These are phyloP conservation scores for Scolopax mira DNA, from an alignment of 2,113 vertebrate species.

Conservation along the genomic window DNA sequence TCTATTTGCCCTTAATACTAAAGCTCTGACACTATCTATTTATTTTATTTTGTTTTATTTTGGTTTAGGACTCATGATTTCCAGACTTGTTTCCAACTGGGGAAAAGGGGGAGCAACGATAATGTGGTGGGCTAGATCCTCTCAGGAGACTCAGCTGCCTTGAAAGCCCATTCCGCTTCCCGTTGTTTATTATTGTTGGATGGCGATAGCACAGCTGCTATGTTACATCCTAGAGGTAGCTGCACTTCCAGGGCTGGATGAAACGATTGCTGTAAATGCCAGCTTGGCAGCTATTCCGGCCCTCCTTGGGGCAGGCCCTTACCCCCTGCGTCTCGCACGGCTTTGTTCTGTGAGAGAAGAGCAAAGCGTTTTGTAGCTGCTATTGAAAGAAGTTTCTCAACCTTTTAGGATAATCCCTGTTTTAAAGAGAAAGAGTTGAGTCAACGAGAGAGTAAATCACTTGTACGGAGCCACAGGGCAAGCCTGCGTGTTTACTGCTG, in stretches of 20 bases:
- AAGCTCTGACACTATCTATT: not conserved
- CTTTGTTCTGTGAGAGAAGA: constrained; percentile 31
- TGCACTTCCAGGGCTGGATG: constrained; percentile 22
- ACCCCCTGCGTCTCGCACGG: not conserved
- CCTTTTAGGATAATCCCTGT: constrained; percentile 28
- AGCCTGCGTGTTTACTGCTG: not conserved
- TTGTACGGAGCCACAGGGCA: not conserved
- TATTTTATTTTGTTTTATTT: not conserved
- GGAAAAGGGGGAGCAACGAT: not conserved
- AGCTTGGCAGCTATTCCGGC: constrained; percentile 23
- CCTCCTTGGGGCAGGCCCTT: not conserved
- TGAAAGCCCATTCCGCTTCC: constrained; percentile 24
- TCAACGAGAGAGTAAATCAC: not conserved
- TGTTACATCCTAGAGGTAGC: constrained; percentile 43
- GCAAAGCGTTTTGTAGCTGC: constrained; percentile 26
- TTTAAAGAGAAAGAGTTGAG: constrained; percentile 1
- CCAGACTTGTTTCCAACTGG: constrained; percentile 21
- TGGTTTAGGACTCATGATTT: not conserved
- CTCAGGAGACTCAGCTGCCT: constrained; percentile 33
- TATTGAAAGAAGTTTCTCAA: constrained; percentile 31
- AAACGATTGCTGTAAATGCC: constrained; percentile 3
- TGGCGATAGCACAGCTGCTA: constrained; percentile 23
- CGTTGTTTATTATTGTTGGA: constrained; percentile 52
- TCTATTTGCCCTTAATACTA: not conserved
- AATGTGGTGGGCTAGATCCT: constrained; percentile 28